These are phyloP conservation scores for Neodiprion pinetum DNA, from an alignment of 1,140 invertebrate genomes.

Conservation along the genomic window DNA sequence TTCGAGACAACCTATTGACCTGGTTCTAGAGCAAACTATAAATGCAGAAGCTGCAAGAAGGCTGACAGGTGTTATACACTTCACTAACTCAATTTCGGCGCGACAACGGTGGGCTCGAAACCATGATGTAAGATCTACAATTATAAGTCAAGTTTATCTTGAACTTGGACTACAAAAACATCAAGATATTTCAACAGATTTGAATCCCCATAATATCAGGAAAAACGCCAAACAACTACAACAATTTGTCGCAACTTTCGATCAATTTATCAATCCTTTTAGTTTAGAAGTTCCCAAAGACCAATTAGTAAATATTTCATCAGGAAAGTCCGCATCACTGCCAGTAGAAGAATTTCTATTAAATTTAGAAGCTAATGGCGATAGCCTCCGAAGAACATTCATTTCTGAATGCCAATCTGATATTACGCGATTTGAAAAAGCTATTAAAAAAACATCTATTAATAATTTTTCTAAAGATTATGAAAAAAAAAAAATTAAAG, in stretches of 20 bases:
- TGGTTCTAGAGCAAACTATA: constrained; percentile 38
- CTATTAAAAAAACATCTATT: constrained; percentile 15
- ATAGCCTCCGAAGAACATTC: constrained; percentile 25
- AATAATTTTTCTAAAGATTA: constrained; percentile 9
- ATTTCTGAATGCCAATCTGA: constrained; percentile 25
- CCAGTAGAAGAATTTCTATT: constrained; percentile 32
- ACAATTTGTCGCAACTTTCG: constrained; percentile 27
- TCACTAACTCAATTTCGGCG: constrained; percentile 33
- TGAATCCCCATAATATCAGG: constrained; percentile 28
- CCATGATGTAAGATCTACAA: constrained; percentile 20
- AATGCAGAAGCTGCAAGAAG: constrained; percentile 40
- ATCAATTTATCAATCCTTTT: constrained; percentile 30
- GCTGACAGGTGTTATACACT: constrained; percentile 29
- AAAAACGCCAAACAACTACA: constrained; percentile 25
- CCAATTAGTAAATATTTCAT: constrained; percentile 33
- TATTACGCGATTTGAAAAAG: constrained; percentile 30
- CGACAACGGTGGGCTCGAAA: constrained; percentile 24
- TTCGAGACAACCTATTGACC: constrained; percentile 33
- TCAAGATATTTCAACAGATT: constrained; percentile 32
- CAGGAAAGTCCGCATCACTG: constrained; percentile 31
- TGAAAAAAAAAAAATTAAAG: constrained; percentile 28
- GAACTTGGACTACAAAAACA: not conserved
- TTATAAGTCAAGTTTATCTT: not conserved
- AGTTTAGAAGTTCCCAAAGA: constrained; percentile 20
- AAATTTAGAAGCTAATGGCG: constrained; percentile 33